Evolutionary conservation across 2,888 invertebrate genomes (phyloP).

Genomic region (Ophonus ardosiacus): DNA sequence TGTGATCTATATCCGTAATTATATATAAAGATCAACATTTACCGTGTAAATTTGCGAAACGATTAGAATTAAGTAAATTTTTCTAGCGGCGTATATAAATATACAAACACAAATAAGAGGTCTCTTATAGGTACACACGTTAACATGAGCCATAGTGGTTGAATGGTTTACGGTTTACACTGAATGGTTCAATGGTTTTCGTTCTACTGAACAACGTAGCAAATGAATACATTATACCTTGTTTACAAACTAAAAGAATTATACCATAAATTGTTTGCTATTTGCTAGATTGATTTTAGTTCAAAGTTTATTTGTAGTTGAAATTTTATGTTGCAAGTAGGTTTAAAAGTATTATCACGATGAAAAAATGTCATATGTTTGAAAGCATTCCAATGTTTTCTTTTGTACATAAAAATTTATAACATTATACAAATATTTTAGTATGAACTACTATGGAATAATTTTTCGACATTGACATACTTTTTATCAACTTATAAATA

Average conservation of each 20-base stretch:
- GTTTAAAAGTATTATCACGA: too few species aligned
- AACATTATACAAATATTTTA: too few species aligned
- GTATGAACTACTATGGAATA: too few species aligned
- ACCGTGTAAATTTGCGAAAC: conserved; percentile 71
- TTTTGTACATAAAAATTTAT: too few species aligned
- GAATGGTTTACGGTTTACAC: not conserved
- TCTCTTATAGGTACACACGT: conserved; percentile 42
- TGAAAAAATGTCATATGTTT: too few species aligned
- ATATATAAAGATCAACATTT: conserved; percentile 66
- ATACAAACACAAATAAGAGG: conserved; percentile 57
- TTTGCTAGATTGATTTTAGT: not conserved
- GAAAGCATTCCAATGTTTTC: too few species aligned
- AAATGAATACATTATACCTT: conserved; percentile 15
- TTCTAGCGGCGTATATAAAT: conserved; percentile 59
- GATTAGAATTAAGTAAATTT: conserved; percentile 70
- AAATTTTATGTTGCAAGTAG: too few species aligned
- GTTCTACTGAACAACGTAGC: not conserved
- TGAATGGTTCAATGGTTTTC: not conserved
- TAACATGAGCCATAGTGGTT: conserved; percentile 29
- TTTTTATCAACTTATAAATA: too few species aligned
- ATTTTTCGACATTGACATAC: too few species aligned
- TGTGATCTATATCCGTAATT: conserved; percentile 56
- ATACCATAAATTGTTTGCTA: not conserved
- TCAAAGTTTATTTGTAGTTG: not conserved
- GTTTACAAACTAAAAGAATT: conserved; percentile 1